A percentile compares a stretch with the other conserved stretches of the same genome.
phyloP scores from a whole-genome alignment of 64 coral and sea anemone genomes.

The Hydrozoanthus tunicans region DNA sequence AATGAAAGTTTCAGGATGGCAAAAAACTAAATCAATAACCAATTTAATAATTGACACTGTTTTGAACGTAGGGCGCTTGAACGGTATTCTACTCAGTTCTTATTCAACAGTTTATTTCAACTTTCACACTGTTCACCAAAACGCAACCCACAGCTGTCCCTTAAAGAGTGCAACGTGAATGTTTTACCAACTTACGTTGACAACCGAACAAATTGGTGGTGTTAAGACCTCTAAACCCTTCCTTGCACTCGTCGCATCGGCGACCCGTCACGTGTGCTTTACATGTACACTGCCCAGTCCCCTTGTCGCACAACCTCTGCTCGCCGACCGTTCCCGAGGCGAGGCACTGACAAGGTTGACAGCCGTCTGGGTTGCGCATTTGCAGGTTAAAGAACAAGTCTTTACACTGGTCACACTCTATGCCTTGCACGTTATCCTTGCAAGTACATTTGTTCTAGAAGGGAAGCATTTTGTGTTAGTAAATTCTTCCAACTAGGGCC shows the following conservation, averaged over 20 bases:
- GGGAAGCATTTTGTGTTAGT: too few species aligned
- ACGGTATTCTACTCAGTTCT: too few species aligned
- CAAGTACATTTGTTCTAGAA: constrained; percentile 85
- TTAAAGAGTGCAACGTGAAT: neutral
- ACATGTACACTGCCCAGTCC: constrained; percentile 77
- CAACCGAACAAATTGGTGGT: constrained; percentile 76
- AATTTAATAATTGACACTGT: too few species aligned
- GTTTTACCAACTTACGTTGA: constrained; percentile 65
- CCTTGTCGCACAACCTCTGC: constrained; percentile 71
- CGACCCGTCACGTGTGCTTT: constrained; percentile 89
- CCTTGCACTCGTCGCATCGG: constrained; percentile 62
- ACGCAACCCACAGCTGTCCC: neutral
- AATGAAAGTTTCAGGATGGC: too few species aligned
- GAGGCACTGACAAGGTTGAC: constrained; percentile 74
- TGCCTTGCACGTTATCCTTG: constrained; percentile 83
- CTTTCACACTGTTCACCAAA: neutral
- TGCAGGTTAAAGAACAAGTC: constrained; percentile 75
- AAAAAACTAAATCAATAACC: too few species aligned
- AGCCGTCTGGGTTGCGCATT: constrained; percentile 71
- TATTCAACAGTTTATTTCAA: too few species aligned
- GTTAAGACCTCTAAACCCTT: constrained; percentile 63
- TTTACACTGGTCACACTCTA: constrained; percentile 87
- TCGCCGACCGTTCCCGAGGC: constrained; percentile 82
- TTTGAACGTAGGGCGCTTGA: too few species aligned
- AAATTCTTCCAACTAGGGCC: too few species aligned